Conservation (phyloP, 2,113 vertebrate genomes). For the Anoura caudifer region DNA sequence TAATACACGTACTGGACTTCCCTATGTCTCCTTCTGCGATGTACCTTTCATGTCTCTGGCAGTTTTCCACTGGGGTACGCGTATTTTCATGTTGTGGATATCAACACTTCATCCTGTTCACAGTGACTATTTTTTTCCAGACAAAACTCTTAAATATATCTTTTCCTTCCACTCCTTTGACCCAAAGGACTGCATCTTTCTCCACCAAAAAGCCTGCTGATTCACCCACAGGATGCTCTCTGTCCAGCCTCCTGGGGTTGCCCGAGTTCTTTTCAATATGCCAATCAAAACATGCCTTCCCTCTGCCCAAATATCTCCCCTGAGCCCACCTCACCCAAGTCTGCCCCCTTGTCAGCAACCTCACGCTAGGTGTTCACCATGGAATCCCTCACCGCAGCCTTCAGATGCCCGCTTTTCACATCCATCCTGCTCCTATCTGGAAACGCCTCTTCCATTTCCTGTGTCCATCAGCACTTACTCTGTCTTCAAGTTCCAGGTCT, state of each 20-base stretch:
- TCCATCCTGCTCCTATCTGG: neutral
- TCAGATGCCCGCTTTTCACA: fast-evolving
- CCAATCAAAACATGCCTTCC: neutral
- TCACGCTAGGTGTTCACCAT: neutral
- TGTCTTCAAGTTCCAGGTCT: neutral
- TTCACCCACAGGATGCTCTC: neutral
- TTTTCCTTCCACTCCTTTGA: neutral
- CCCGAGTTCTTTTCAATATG: neutral
- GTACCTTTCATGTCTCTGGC: neutral
- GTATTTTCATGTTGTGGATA: neutral
- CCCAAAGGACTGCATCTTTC: neutral
- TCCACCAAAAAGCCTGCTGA: neutral
- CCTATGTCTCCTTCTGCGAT: neutral
- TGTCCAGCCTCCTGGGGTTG: neutral
- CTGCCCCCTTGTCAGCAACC: neutral
- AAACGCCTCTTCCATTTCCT: neutral
- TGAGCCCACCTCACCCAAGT: too few species aligned
- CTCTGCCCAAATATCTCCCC: neutral
- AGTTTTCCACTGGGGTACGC: neutral
- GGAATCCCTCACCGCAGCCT: neutral
- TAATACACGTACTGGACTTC: neutral
- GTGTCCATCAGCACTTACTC: neutral
- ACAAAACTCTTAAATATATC: neutral
- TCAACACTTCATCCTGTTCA: neutral
- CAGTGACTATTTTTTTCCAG: neutral